Percentiles rank a stretch among this genome's conserved stretches.
phyloP scores from a whole-genome alignment of 1,140 invertebrate genomes.

The Lordiphosa stackelbergi region DNA sequence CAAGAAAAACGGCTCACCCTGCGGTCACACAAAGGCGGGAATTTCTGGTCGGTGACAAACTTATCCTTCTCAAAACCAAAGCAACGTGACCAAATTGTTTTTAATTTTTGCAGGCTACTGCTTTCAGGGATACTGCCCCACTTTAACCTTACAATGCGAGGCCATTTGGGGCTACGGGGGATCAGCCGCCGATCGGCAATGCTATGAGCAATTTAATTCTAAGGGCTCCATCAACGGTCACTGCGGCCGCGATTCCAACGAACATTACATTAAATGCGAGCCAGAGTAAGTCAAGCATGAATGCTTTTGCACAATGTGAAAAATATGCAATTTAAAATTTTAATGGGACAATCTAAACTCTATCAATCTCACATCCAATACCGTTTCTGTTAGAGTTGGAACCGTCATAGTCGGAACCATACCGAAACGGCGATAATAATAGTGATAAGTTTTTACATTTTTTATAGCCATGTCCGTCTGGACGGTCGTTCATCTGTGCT shows the following conservation, averaged over 20 bases:
- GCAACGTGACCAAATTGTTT: neutral
- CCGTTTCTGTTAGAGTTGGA: too few species aligned
- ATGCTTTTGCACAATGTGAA: too few species aligned
- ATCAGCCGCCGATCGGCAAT: conserved; percentile 87
- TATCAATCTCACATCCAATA: too few species aligned
- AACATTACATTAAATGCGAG: conserved; percentile 91
- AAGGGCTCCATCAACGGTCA: conserved; percentile 95
- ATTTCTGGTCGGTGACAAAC: conserved; percentile 48
- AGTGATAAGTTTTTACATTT: too few species aligned
- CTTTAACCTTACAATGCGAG: conserved; percentile 90
- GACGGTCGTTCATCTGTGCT: too few species aligned
- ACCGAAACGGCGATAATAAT: too few species aligned
- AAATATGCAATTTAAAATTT: too few species aligned
- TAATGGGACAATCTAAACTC: too few species aligned
- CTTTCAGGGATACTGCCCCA: conserved; percentile 94
- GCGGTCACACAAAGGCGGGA: conserved; percentile 79
- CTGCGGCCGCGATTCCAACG: conserved; percentile 89
- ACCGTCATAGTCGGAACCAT: too few species aligned
- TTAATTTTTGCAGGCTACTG: conserved; percentile 83
- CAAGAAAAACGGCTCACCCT: conserved; percentile 93
- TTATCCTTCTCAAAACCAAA: too few species aligned
- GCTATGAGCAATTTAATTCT: conserved; percentile 95
- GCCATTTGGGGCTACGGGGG: conserved; percentile 93
- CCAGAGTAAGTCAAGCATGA: conserved; percentile 83
- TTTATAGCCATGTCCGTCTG: too few species aligned